Conservation (phyloP, 2,888 invertebrate genomes). For the Ashinkailepas kermadecensis region DNA sequence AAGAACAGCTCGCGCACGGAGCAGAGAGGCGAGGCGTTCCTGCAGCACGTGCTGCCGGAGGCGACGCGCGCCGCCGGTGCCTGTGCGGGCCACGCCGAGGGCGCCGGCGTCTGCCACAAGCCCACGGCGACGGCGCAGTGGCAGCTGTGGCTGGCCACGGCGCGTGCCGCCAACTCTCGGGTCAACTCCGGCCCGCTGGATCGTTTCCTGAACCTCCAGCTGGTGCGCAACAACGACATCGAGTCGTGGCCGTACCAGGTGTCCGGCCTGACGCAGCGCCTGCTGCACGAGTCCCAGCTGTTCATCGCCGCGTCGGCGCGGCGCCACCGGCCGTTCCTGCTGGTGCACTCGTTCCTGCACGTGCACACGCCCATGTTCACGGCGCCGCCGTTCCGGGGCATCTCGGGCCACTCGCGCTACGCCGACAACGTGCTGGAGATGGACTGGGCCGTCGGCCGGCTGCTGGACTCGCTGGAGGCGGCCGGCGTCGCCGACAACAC, state of each 20-base stretch:
- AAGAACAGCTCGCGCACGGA: no score
- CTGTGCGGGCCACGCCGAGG: no score
- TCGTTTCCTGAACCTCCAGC: slow-evolving; percentile 32
- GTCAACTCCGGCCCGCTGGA: slow-evolving; percentile 36
- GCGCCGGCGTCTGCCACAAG: no score
- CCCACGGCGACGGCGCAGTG: no score
- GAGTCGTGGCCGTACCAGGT: slow-evolving; percentile 47
- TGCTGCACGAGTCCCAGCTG: slow-evolving; percentile 38
- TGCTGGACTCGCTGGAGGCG: slow-evolving; percentile 40
- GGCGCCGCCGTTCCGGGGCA: slow-evolving; percentile 46
- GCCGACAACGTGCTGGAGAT: slow-evolving; percentile 45
- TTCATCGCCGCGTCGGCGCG: slow-evolving; percentile 35
- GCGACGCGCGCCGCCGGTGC: no score
- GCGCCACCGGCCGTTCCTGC: slow-evolving; percentile 29
- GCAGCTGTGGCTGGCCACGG: no score
- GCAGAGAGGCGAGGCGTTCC: no score
- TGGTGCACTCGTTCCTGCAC: slow-evolving; percentile 46
- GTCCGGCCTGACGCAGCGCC: slow-evolving; percentile 41
- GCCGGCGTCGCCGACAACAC: slow-evolving; percentile 39
- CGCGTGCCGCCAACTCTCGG: background rate
- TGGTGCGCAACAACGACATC: slow-evolving; percentile 42
- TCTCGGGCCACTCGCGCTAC: slow-evolving; percentile 28
- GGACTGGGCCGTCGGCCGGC: slow-evolving; percentile 47
- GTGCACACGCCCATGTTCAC: slow-evolving; percentile 60
- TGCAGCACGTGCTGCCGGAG: no score